Percentiles rank a stretch among this genome's conserved stretches.
Conservation (phyloP, 1,140 invertebrate genomes). For the Drosophila micromelanica region DNA sequence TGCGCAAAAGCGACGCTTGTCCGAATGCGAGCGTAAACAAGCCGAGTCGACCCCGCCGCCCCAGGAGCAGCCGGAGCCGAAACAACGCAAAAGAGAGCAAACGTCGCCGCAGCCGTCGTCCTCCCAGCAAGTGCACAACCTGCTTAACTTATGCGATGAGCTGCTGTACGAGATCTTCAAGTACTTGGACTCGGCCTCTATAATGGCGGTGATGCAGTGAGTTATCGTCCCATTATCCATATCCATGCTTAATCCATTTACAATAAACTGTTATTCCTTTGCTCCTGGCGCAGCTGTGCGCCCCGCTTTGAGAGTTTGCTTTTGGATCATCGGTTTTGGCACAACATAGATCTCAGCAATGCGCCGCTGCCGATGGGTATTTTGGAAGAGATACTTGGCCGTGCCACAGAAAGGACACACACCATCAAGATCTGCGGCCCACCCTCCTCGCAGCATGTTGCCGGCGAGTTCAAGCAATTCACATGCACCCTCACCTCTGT, state of each 20-base stretch:
- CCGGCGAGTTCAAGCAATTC: conserved; percentile 71
- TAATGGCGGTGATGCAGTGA: conserved; percentile 85
- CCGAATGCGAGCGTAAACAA: conserved; percentile 39
- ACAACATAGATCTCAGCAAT: conserved; percentile 85
- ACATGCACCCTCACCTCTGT: conserved; percentile 61
- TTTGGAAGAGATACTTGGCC: conserved; percentile 84
- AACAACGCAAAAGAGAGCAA: conserved; percentile 55
- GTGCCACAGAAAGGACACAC: conserved; percentile 84
- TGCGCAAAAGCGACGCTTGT: conserved; percentile 67
- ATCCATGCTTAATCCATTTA: too few relatives aligned
- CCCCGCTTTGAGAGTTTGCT: conserved; percentile 84
- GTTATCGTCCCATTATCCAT: background rate
- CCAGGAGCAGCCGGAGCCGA: conserved; percentile 37
- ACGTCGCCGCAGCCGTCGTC: conserved; percentile 6
- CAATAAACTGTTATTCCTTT: background rate
- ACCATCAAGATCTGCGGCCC: conserved; percentile 84
- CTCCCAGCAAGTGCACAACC: conserved; percentile 5
- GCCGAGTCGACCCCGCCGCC: conserved; percentile 11
- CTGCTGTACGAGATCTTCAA: conserved; percentile 86
- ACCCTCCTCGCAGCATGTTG: conserved; percentile 69
- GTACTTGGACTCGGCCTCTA: conserved; percentile 85
- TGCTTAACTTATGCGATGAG: conserved; percentile 85
- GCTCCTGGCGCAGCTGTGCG: conserved; percentile 82
- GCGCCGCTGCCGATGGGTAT: conserved; percentile 80
- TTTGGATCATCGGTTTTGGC: conserved; percentile 86